These are phyloP conservation scores for Ormia ochracea DNA, from an alignment of 2,888 invertebrate genomes.

Conservation along the genomic window DNA sequence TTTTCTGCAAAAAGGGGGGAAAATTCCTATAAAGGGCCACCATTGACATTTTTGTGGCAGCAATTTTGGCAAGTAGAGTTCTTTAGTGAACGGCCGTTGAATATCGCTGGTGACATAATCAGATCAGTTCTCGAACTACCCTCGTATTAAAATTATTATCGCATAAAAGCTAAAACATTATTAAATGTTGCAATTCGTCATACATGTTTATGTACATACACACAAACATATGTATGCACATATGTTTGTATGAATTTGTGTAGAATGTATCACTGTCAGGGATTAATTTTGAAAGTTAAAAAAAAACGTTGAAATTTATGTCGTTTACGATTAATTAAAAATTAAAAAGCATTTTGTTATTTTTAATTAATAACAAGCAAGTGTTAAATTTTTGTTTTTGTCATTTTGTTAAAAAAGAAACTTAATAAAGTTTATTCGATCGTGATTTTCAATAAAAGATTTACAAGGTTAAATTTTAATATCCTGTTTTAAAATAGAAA, in stretches of 20 bases:
- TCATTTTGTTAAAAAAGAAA: constrained; percentile 2
- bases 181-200: background rate
- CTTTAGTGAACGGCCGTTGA: no score
- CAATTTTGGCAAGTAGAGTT: no score
- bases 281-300: constrained; percentile 26
- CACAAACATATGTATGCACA: no score
- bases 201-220: no score
- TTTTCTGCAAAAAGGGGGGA: no score
- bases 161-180: background rate
- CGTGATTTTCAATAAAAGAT: constrained; percentile 2
- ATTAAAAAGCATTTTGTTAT: background rate
- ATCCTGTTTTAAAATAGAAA: background rate
- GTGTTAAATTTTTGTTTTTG: background rate
- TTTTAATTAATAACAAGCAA: constrained; percentile 7
- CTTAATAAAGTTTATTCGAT: background rate
- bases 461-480: background rate
- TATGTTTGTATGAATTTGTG: no score
- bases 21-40: no score
- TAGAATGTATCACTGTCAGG: constrained; percentile 18
- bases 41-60: no score
- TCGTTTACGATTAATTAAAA: background rate
- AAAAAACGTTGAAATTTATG: constrained; percentile 6
- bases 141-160: background rate
- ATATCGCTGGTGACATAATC: background rate
- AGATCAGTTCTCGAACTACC: background rate